Evolutionary conservation across 2,797 vertebrate species (phyloP).

Genomic region (Pangasius djambal): DNA sequence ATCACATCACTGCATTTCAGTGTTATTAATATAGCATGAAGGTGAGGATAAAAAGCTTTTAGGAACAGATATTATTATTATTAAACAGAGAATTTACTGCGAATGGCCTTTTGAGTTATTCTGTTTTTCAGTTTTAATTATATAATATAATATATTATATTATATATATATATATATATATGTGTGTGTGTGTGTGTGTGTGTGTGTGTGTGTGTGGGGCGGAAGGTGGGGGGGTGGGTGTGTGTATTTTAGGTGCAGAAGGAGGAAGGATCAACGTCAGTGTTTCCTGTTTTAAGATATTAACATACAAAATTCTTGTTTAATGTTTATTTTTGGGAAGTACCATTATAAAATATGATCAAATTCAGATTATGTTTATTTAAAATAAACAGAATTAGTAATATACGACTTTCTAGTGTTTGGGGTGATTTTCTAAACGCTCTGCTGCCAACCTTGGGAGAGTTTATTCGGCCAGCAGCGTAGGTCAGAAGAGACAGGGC

Average conservation of each 20-base stretch:
- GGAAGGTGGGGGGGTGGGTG: too few relatives aligned
- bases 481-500: conserved; percentile 28
- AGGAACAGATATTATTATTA: background rate
- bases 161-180: too few relatives aligned
- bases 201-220: too few relatives aligned
- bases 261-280: background rate
- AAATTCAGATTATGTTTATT: background rate
- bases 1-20: background rate
- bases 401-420: background rate
- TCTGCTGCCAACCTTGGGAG: conserved; percentile 28
- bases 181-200: too few relatives aligned
- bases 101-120: background rate
- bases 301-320: background rate
- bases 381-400: background rate
- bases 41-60: background rate
- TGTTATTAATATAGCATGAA: background rate
- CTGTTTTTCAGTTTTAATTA: too few relatives aligned
- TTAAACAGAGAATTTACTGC: background rate
- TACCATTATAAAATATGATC: background rate
- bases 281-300: background rate
- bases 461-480: conserved; percentile 60
- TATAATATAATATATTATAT: too few relatives aligned
- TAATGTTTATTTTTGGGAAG: background rate
- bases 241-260: background rate
- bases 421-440: background rate